Conservation (phyloP, 2,797 vertebrate genomes). For the Arnoldichthys spilopterus region DNA sequence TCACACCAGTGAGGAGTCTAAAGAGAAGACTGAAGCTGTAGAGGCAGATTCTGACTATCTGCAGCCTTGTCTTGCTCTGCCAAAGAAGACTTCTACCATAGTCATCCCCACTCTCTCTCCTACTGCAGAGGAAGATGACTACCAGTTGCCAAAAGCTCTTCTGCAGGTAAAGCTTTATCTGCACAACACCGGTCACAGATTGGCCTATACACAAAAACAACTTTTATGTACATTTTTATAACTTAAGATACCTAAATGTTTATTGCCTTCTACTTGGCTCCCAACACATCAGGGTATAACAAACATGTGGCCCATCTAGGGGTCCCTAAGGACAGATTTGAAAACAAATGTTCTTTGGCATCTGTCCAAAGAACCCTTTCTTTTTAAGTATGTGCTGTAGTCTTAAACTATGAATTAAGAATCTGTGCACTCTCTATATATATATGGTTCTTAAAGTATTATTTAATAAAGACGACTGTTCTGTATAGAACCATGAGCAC, state of each 20-base stretch:
- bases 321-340: no score
- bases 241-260: neutral
- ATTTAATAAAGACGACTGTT: no score
- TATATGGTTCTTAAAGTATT: no score
- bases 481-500: no score
- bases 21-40: neutral
- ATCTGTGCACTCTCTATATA: no score
- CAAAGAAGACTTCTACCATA: slow-evolving; percentile 39
- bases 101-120: slow-evolving; percentile 59
- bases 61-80: slow-evolving; percentile 52
- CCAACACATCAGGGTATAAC: no score
- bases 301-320: no score
- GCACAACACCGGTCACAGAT: neutral
- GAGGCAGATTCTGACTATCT: slow-evolving; percentile 60
- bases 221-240: neutral
- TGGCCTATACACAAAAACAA: neutral
- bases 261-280: neutral
- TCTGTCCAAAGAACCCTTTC: neutral
- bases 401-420: no score
- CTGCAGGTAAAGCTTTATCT: slow-evolving; percentile 33
- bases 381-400: neutral
- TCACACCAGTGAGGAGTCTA: slow-evolving; percentile 13
- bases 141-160: slow-evolving; percentile 63
- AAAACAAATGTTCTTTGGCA: no score
- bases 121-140: slow-evolving; percentile 62